Evolutionary conservation across 2,113 vertebrate species (phyloP).

Genomic region (Cavia porcellus): DNA sequence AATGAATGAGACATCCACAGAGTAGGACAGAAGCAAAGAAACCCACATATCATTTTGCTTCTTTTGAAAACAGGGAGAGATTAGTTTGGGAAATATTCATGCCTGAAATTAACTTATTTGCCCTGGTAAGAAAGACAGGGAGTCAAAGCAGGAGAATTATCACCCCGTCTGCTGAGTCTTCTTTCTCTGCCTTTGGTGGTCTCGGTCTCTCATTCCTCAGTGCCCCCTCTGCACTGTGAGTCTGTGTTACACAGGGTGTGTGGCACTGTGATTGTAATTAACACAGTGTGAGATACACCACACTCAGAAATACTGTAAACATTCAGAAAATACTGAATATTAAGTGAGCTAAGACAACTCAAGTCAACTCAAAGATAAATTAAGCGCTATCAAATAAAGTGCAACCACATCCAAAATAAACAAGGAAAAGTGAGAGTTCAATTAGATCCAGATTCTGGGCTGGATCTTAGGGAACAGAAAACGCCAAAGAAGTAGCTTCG

Average conservation of each 20-base stretch:
- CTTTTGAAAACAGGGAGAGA: slow-evolving; percentile 29
- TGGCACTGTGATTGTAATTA: not conserved
- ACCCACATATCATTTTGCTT: not conserved
- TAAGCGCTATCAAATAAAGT: slow-evolving; percentile 39
- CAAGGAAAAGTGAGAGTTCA: not conserved
- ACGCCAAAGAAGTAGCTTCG: not conserved
- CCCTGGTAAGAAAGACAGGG: not conserved
- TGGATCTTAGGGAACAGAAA: not conserved
- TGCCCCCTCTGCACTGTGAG: fast-evolving
- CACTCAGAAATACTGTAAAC: not conserved
- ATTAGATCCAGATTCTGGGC: slow-evolving; percentile 40
- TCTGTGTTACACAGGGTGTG: not conserved
- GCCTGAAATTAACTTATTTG: not conserved
- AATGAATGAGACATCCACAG: not conserved
- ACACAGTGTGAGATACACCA: not conserved
- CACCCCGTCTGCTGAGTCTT: not conserved
- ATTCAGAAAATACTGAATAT: not conserved
- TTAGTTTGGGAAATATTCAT: not conserved
- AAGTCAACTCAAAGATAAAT: not conserved
- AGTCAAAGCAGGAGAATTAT: not conserved
- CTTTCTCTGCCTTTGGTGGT: not conserved
- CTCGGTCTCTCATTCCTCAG: not conserved
- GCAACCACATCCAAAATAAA: not conserved
- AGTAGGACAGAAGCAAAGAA: not conserved
- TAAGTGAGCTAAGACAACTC: not conserved